Conservation (phyloP, 2,888 invertebrate species). For the Atherix ibis region DNA sequence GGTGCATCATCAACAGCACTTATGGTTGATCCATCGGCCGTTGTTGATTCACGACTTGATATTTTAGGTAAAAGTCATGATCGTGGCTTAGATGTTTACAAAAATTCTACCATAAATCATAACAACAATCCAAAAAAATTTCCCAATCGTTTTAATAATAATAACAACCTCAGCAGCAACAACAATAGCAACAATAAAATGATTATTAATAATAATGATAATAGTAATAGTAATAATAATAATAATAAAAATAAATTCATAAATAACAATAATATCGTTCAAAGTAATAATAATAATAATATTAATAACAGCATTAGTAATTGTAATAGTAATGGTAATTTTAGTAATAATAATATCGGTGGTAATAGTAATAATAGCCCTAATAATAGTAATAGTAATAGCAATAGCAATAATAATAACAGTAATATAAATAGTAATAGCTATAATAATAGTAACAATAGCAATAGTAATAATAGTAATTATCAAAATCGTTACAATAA, state of each 20-base stretch:
- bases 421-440: slow-evolving; percentile 14
- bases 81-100: slow-evolving; percentile 22
- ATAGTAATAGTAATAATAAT: slow-evolving; percentile 12
- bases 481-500: slow-evolving; percentile 11
- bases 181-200: slow-evolving; percentile 12
- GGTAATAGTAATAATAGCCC: slow-evolving; percentile 13
- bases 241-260: slow-evolving; percentile 13
- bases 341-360: slow-evolving; percentile 10
- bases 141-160: slow-evolving; percentile 12
- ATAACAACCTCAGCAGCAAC: slow-evolving; percentile 11
- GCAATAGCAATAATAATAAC: slow-evolving; percentile 12
- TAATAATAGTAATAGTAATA: slow-evolving; percentile 10
- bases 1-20: slow-evolving; percentile 8
- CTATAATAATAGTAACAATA: slow-evolving; percentile 10
- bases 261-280: slow-evolving; percentile 12
- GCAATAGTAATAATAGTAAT: slow-evolving; percentile 13
- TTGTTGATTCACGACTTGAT: slow-evolving; percentile 9
- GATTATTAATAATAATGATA: slow-evolving; percentile 12
- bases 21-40: slow-evolving; percentile 8
- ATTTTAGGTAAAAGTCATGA: slow-evolving; percentile 25
- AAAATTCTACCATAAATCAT: slow-evolving; percentile 10
- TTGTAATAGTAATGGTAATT: slow-evolving; percentile 14
- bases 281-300: slow-evolving; percentile 11
- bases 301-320: slow-evolving; percentile 12
- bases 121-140: too few species aligned